Evolutionary conservation across 2,113 vertebrate genomes (phyloP).

Genomic region (Phalacrocorax carbo): DNA sequence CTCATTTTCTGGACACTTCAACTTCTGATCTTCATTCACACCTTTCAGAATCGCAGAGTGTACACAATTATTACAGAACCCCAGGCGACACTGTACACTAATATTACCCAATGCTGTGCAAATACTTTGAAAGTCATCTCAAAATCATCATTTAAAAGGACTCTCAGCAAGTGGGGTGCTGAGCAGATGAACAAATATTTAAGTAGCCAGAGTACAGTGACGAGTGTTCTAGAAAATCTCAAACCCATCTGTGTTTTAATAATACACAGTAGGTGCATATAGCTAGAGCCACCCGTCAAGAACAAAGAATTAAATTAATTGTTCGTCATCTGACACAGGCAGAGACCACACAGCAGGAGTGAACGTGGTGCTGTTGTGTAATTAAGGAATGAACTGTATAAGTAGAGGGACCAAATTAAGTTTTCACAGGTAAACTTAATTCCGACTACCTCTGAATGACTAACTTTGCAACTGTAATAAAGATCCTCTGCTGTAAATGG

Average conservation of each 20-base stretch:
- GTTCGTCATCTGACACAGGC: not conserved
- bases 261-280: not conserved
- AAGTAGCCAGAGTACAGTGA: not conserved
- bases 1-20: not conserved
- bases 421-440: not conserved
- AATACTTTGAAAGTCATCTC: not conserved
- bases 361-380: not conserved
- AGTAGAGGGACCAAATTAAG: not conserved
- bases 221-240: not conserved
- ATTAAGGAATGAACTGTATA: not conserved
- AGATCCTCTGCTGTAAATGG: not conserved
- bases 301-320: conserved; percentile 24
- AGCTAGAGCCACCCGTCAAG: not conserved
- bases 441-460: not conserved
- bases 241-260: conserved; percentile 31
- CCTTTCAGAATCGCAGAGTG: not conserved
- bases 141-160: not conserved
- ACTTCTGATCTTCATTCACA: not conserved
- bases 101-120: not conserved
- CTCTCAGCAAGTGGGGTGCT: not conserved
- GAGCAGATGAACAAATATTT: conserved; percentile 34
- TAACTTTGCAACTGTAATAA: not conserved
- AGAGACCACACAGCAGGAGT: not conserved
- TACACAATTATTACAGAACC: not conserved
- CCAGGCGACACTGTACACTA: not conserved